These are phyloP conservation scores for Daphoenositta chrysoptera DNA, from an alignment of 2,113 vertebrate species.

Conservation along the genomic window DNA sequence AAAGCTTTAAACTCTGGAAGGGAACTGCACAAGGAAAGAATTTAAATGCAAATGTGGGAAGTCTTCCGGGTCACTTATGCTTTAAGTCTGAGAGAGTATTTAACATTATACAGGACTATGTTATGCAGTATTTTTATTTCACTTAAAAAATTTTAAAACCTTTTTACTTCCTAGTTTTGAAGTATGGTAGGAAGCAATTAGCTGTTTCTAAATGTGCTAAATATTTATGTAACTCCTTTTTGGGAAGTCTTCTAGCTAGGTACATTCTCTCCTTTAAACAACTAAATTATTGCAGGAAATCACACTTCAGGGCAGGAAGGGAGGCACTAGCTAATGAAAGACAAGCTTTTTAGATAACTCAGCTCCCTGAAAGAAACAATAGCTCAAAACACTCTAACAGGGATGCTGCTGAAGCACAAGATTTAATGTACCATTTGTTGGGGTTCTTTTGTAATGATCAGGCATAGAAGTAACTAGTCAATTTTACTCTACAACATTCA, in stretches of 20 bases:
- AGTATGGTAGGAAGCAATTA: neutral
- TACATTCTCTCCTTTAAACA: neutral
- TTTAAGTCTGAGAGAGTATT: slow-evolving; percentile 65
- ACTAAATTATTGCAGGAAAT: slow-evolving; percentile 35
- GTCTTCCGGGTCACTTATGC: slow-evolving; percentile 50
- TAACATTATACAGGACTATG: slow-evolving; percentile 61
- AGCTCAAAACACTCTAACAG: neutral
- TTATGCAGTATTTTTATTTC: slow-evolving; percentile 69
- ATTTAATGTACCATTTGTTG: neutral
- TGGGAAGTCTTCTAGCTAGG: neutral
- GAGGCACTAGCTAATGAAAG: neutral
- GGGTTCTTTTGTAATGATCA: neutral
- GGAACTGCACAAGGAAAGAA: neutral
- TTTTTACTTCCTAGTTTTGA: slow-evolving; percentile 21
- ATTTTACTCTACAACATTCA: neutral
- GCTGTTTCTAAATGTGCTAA: slow-evolving; percentile 27
- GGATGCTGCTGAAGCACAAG: neutral
- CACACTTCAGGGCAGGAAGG: neutral
- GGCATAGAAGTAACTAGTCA: neutral
- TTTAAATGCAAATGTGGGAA: neutral
- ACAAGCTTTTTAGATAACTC: neutral
- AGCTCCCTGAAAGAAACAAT: neutral
- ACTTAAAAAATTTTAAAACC: slow-evolving; percentile 1
- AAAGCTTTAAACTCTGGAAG: slow-evolving; percentile 59
- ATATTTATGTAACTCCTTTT: slow-evolving; percentile 59